Evolutionary conservation across 1,140 invertebrate species (phyloP).

Genomic region (Pseudomyrmex concolor): DNA sequence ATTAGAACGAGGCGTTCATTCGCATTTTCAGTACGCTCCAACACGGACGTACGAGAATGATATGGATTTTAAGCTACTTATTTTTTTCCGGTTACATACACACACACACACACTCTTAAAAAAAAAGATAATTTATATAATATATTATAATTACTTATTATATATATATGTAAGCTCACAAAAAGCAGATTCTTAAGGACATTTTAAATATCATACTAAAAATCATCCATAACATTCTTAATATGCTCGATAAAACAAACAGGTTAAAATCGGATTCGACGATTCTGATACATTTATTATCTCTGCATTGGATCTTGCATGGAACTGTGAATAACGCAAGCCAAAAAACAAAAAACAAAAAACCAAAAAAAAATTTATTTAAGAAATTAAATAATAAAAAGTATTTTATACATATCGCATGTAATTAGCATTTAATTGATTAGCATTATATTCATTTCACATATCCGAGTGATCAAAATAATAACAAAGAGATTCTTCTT

Average conservation of each 20-base stretch:
- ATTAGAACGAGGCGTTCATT: slow-evolving; percentile 78
- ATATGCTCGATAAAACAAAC: not conserved
- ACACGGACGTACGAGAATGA: not conserved
- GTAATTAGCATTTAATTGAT: slow-evolving; percentile 34
- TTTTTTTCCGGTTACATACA: too few species aligned
- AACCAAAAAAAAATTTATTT: not conserved
- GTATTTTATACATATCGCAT: not conserved
- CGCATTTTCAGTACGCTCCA: slow-evolving; percentile 65
- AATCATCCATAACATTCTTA: not conserved
- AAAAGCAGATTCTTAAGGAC: not conserved
- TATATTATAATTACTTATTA: too few species aligned
- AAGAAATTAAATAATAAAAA: not conserved
- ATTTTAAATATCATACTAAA: not conserved
- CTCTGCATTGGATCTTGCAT: not conserved
- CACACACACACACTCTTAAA: too few species aligned
- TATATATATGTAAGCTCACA: too few species aligned
- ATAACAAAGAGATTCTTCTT: slow-evolving; percentile 22
- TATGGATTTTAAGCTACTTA: not conserved
- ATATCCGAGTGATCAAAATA: not conserved
- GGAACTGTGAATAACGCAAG: not conserved
- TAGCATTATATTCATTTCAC: slow-evolving; percentile 25
- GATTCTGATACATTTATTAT: slow-evolving; percentile 9
- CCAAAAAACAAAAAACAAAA: not conserved
- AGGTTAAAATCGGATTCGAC: not conserved
- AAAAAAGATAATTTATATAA: not conserved